Conservation (phyloP, 2,888 invertebrate species). For the Tetranychus truncatus region DNA sequence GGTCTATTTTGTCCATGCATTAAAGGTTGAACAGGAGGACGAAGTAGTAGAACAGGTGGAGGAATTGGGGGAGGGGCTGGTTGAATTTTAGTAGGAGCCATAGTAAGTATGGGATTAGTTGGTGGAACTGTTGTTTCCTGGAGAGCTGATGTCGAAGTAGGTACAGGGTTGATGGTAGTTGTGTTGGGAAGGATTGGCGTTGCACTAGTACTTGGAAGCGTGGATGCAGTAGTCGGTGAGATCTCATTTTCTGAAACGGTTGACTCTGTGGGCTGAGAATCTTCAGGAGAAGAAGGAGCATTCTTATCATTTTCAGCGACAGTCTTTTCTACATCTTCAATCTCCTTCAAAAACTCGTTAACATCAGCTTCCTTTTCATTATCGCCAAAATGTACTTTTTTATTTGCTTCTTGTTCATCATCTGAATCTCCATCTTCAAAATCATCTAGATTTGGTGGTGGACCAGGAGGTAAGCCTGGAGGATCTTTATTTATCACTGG, state of each 20-base stretch:
- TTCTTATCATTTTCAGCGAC: not conserved
- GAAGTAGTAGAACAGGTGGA: not conserved
- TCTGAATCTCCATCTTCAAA: slow-evolving; percentile 40
- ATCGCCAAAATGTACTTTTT: slow-evolving; percentile 45
- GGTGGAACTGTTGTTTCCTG: slow-evolving; percentile 24
- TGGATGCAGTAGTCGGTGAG: not conserved
- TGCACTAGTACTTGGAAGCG: not conserved
- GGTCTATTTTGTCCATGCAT: slow-evolving; percentile 19
- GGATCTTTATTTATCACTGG: slow-evolving; percentile 34
- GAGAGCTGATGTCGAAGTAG: not conserved
- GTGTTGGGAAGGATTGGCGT: not conserved
- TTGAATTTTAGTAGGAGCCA: not conserved
- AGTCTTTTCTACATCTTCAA: slow-evolving; percentile 29
- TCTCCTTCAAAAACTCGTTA: slow-evolving; percentile 22
- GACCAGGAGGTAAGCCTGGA: slow-evolving; percentile 70
- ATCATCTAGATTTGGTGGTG: slow-evolving; percentile 52
- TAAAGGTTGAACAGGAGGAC: slow-evolving; percentile 17
- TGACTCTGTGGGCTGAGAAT: not conserved
- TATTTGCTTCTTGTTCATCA: slow-evolving; percentile 26
- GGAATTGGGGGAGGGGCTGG: not conserved
- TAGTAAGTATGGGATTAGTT: slow-evolving; percentile 19
- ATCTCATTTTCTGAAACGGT: not conserved
- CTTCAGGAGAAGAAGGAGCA: not conserved
- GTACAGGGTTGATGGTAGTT: not conserved
- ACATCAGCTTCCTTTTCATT: slow-evolving; percentile 35